phyloP scores from a whole-genome alignment of 2,113 vertebrate species.

The Australoheros scitulus region DNA sequence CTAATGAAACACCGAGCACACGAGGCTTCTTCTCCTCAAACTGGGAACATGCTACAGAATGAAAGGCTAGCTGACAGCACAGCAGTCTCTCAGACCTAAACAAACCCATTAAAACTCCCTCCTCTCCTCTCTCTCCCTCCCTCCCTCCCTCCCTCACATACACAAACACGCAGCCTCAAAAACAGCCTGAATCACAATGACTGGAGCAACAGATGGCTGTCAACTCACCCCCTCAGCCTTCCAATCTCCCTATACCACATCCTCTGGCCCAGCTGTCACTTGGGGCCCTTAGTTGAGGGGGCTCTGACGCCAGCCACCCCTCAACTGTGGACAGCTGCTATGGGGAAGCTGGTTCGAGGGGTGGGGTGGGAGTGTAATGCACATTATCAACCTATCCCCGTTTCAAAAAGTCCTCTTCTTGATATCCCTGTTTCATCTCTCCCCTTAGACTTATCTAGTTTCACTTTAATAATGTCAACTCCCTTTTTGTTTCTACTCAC shows the following conservation, averaged over 20 bases:
- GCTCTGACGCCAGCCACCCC: conserved; percentile 70
- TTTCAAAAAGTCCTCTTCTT: conserved; percentile 27
- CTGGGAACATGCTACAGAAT: conserved; percentile 15
- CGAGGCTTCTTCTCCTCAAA: conserved; percentile 37
- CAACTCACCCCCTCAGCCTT: conserved; percentile 67
- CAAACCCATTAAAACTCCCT: conserved; percentile 58
- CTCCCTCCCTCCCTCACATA: conserved; percentile 43
- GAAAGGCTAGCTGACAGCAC: conserved; percentile 42
- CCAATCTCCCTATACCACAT: conserved; percentile 59
- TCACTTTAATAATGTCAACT: conserved; percentile 7
- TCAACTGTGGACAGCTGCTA: conserved; percentile 73
- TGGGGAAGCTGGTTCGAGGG: conserved; percentile 26
- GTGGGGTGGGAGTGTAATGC: background rate
- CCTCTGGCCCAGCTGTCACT: conserved; percentile 77
- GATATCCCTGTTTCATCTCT: conserved; percentile 27
- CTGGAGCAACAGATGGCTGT: conserved; percentile 80
- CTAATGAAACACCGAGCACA: conserved; percentile 20
- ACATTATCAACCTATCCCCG: conserved; percentile 48
- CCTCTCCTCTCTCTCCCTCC: conserved; percentile 20
- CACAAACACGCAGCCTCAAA: conserved; percentile 53
- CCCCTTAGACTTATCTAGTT: conserved; percentile 37
- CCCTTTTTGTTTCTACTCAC: conserved; percentile 79
- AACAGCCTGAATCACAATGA: conserved; percentile 75
- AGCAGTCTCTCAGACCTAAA: conserved; percentile 51
- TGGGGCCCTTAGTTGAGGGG: conserved; percentile 61